A percentile compares a stretch with the other conserved stretches of the same genome.
phyloP scores from a whole-genome alignment of 2,797 vertebrate genomes.

The Taenioides sp. region DNA sequence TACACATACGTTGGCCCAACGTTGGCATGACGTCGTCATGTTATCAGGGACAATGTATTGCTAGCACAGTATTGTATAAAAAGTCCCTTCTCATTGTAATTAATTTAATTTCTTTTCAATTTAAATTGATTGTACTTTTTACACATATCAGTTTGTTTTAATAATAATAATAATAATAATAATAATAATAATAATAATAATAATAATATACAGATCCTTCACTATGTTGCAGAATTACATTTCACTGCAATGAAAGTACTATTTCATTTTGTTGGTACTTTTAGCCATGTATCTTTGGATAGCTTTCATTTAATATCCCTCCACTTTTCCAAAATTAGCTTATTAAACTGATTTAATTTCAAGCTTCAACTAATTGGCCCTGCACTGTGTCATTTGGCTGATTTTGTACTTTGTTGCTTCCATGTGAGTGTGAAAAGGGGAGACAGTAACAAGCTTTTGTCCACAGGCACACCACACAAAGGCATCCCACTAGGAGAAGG shows the following conservation, averaged over 20 bases:
- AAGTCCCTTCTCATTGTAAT: too few species aligned
- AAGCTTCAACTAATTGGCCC: neutral
- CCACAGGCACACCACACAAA: conserved; percentile 61
- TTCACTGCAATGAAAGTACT: neutral
- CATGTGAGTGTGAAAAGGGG: conserved; percentile 17
- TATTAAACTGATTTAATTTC: conserved; percentile 15
- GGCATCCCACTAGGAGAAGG: conserved; percentile 55
- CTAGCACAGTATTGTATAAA: too few species aligned
- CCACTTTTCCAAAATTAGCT: conserved; percentile 1
- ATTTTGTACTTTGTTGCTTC: conserved; percentile 17
- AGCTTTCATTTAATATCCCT: neutral
- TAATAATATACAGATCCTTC: neutral
- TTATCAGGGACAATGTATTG: too few species aligned
- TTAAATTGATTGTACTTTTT: neutral
- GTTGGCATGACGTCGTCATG: too few species aligned
- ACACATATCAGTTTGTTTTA: neutral
- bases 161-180: too few species aligned
- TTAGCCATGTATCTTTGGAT: neutral
- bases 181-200: neutral
- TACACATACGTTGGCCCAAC: too few species aligned
- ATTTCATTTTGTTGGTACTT: neutral
- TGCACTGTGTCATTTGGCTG: conserved; percentile 1
- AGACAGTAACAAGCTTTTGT: conserved; percentile 55
- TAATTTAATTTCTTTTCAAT: too few species aligned
- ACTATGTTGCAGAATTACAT: neutral